Conservation (phyloP, 2,797 vertebrate genomes). For the Acipenser oxyrinchus region DNA sequence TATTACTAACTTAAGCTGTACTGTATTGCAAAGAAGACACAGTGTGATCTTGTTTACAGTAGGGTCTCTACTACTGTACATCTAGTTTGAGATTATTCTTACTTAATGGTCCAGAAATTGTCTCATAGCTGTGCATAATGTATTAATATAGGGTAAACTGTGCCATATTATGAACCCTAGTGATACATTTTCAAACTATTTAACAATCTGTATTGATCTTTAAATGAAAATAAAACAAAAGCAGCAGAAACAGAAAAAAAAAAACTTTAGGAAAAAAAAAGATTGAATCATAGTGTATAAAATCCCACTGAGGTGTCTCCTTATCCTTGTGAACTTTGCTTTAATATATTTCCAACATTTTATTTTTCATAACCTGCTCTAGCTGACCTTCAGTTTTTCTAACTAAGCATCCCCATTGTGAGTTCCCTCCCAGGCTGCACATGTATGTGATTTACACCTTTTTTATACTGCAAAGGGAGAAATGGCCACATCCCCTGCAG, state of each 20-base stretch:
- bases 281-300: neutral
- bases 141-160: too few relatives aligned
- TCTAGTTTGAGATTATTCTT: neutral
- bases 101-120: too few relatives aligned
- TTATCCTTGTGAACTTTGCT: neutral
- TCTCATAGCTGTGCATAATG: too few relatives aligned
- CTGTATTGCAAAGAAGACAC: too few relatives aligned
- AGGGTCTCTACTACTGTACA: too few relatives aligned
- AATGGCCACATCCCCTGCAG: conserved; percentile 29
- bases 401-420: conserved; percentile 20
- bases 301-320: neutral
- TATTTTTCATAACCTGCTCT: conserved; percentile 7
- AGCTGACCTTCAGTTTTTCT: conserved; percentile 25
- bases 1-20: too few relatives aligned
- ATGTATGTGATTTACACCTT: conserved; percentile 37
- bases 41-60: too few relatives aligned
- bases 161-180: too few relatives aligned
- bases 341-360: neutral
- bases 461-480: conserved; percentile 30
- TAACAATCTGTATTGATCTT: too few relatives aligned
- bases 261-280: neutral
- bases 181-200: too few relatives aligned
- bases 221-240: too few relatives aligned
- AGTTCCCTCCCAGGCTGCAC: conserved; percentile 14
- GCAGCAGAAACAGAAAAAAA: too few relatives aligned